Base-by-base conservation (phyloP, 2,113 vertebrate species). In the Trachemys scripta region DNA sequence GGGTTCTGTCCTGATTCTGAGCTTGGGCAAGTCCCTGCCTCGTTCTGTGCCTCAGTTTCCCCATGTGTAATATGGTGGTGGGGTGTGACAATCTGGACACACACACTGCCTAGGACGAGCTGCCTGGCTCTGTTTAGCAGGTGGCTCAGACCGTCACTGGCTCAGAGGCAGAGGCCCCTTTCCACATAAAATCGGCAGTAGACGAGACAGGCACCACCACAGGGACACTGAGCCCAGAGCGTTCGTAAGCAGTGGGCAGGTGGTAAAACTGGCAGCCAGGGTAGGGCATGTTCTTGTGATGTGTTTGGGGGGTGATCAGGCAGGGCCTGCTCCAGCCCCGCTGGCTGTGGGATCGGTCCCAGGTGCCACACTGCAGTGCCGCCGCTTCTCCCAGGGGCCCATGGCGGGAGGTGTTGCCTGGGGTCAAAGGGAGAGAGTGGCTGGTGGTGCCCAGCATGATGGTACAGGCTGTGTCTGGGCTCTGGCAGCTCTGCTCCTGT, bases 291-390 rank as follows among this genome's bases (percentile, higher is more conserved):
- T 72, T 38, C n/a, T 72, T 72, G 35, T 10, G 9, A 38, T 38
- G 35, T 72, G 31, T 65, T 31, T 72, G n/a, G 19, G 65, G n/a
- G 4, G 35, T 2, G n/a, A 72, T 38, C 9, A 19, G 79, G 25
- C 76, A 47, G 4, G 27, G 5, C 13, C 45, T 2, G 3, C 42
- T 5, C 4, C 12, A 31, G 13, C 29, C 16, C 78, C 4, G 1
- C 78, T 17, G 11, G 75, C 42, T 25, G 42, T 12, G 42, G 38
- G 10, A 24, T 47, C 10, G 5, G 76, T 16, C 25, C 45, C 45
- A 79, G 3, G 24, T 12, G 2, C 11, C 13, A 5, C 76, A 14
- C 25, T 17, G 2, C 11, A 24, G 45, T 49, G 42, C 6, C 6
- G 6, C 45, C 2, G 4, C 12, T 17, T 49, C 27, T 29, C 65